Evolutionary conservation across 1,140 invertebrate genomes (phyloP).

Genomic region (Drosophila burlai): DNA sequence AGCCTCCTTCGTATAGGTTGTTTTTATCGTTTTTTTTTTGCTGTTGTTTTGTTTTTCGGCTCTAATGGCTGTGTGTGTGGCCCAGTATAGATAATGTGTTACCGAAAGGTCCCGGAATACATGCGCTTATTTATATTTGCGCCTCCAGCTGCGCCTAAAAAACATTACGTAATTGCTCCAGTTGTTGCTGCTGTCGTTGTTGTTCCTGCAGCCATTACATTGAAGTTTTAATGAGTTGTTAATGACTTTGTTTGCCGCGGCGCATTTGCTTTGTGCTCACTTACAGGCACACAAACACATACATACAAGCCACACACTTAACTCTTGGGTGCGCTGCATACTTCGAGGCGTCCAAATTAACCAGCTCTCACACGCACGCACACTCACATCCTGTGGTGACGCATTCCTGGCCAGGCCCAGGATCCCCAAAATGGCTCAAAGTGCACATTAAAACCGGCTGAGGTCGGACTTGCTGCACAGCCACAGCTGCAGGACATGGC

Average conservation of each 20-base stretch:
- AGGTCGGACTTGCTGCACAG: slow-evolving; percentile 27
- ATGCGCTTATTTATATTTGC: slow-evolving; percentile 38
- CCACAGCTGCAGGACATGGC: slow-evolving; percentile 31
- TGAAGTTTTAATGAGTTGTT: slow-evolving; percentile 66
- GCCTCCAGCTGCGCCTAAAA: slow-evolving; percentile 49
- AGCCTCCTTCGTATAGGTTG: not conserved
- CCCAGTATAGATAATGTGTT: slow-evolving; percentile 39
- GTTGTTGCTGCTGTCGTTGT: slow-evolving; percentile 10
- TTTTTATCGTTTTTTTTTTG: slow-evolving; percentile 9
- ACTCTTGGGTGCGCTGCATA: slow-evolving; percentile 37
- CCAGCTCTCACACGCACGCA: slow-evolving; percentile 20
- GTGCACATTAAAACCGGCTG: slow-evolving; percentile 43
- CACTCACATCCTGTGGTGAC: not conserved
- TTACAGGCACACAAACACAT: not conserved
- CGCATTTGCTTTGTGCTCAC: slow-evolving; percentile 34
- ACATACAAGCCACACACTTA: slow-evolving; percentile 23
- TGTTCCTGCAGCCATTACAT: slow-evolving; percentile 46
- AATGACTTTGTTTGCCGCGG: slow-evolving; percentile 53
- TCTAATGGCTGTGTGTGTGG: slow-evolving; percentile 36
- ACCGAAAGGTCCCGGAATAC: slow-evolving; percentile 24
- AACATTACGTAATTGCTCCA: slow-evolving; percentile 49
- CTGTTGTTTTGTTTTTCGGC: not conserved
- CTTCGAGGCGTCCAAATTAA: slow-evolving; percentile 47
- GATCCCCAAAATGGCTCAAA: slow-evolving; percentile 27
- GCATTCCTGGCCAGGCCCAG: slow-evolving; percentile 27